phyloP scores from a whole-genome alignment of 37 sponge, comb jelly and placozoan genomes.

The Mnemiopsis leidyi region DNA sequence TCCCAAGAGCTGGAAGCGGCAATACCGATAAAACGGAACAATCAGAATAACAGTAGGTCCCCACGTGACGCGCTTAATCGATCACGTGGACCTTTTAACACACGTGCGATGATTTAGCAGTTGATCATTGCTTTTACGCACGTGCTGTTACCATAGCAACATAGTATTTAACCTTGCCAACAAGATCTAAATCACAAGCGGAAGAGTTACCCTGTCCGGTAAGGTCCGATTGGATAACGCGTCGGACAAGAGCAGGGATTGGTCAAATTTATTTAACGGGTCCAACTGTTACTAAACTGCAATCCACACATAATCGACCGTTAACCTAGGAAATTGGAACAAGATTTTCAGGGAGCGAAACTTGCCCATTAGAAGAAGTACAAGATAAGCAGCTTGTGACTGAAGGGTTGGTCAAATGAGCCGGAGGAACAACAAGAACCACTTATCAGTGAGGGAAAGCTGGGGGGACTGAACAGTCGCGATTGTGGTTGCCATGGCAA shows the following conservation, averaged over 20 bases:
- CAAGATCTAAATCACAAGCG: background rate
- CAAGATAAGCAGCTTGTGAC: too few relatives aligned
- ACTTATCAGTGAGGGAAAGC: background rate
- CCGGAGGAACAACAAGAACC: background rate
- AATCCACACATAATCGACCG: background rate
- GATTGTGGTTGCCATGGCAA: background rate
- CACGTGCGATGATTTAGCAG: background rate
- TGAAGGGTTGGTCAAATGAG: background rate
- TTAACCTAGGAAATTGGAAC: background rate
- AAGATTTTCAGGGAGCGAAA: background rate
- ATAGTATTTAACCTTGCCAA: background rate
- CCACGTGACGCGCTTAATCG: background rate
- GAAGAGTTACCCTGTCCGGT: background rate
- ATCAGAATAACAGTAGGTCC: background rate
- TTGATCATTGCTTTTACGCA: background rate
- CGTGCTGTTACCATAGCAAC: background rate
- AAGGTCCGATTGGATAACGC: background rate
- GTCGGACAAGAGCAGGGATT: background rate
- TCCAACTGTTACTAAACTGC: background rate
- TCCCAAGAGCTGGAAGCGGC: background rate
- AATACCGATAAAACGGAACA: background rate
- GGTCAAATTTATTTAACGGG: background rate
- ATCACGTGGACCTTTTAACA: background rate
- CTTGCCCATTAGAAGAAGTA: background rate
- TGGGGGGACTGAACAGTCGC: background rate